Base-by-base conservation (phyloP, 2,113 vertebrate species). In the Trichechus manatus region DNA sequence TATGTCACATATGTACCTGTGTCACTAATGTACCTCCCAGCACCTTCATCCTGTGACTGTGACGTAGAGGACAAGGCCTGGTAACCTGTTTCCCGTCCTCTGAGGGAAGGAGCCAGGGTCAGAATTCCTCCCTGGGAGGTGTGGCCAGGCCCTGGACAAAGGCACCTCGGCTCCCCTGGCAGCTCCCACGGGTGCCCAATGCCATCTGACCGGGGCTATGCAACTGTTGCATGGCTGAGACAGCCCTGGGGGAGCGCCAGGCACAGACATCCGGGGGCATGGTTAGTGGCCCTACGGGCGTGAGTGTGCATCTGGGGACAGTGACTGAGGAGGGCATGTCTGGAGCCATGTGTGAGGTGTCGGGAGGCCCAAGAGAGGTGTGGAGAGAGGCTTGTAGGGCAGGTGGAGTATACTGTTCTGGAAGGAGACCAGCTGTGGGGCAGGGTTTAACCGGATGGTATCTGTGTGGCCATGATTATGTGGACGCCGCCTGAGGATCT, bases 111-210 rank as follows among this genome's bases (percentile, higher is more conserved):
- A 29, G n/a, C 63, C 84, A 1, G 11, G 29, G 15, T 29, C 20
- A 2, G 9, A 27, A 13, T 64, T 14, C 56, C n/a, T 39, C 14
- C 3, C 44, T 0, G 1, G 9, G 31, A 36, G 70, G 70, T 36
- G 70, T 36, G 70, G 29, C 70, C n/a, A 64, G 63, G 63, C 61
- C 61, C 61, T 63, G 61, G 61, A 63, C 22, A 20, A 63, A 25
- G 61, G 70, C n/a, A 20, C 70, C 2, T 3, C 8, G 61, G 1
- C 36, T 79, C 20, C 33, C 39, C 14, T 4, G 15, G 15, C 29
- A 3, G 11, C 36, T 87, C 31, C 81, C 15, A 1, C 47, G 44
- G 19, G 56, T 25, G 3, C 61, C 15, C 61, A 13, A 29, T 6
- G 33, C 59, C 9, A 4, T 77, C 36, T 36, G 77, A 25, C 25